A percentile compares a stretch with the other conserved stretches of the same genome.
Conservation (phyloP, 2,113 vertebrate species). For the Stegastes partitus region DNA sequence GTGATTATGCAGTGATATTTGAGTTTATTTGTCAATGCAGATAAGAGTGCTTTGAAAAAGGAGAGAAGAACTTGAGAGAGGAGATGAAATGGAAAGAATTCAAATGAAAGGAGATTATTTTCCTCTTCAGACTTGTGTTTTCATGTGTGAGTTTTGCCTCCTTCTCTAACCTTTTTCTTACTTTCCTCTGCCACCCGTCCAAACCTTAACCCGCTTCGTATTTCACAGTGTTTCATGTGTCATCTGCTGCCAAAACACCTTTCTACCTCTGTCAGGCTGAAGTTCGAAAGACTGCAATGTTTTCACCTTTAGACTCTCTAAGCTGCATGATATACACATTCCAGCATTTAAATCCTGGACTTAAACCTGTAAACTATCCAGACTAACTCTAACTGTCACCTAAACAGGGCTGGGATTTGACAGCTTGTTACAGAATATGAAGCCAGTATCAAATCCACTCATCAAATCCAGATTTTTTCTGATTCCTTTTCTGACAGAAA, state of each 20-base stretch:
- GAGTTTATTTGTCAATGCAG: constrained; percentile 51
- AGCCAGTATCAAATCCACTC: too few relatives aligned
- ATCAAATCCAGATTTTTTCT: too few relatives aligned
- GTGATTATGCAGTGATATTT: constrained; percentile 61
- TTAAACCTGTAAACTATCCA: too few relatives aligned
- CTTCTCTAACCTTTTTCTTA: not conserved
- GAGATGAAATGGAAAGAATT: constrained; percentile 38
- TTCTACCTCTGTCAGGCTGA: not conserved
- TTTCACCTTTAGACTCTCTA: not conserved
- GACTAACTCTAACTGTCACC: too few relatives aligned
- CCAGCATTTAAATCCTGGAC: not conserved
- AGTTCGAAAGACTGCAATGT: not conserved
- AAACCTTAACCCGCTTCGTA: not conserved
- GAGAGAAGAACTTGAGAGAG: constrained; percentile 6
- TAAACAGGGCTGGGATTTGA: too few relatives aligned
- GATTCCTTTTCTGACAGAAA: too few relatives aligned
- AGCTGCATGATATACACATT: not conserved
- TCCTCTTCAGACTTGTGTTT: constrained; percentile 6
- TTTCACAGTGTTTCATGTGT: not conserved
- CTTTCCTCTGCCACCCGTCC: not conserved
- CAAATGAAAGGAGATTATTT: constrained; percentile 32
- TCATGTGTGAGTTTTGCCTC: constrained; percentile 13
- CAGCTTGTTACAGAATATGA: too few relatives aligned
- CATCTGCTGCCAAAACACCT: not conserved
- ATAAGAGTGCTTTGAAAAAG: constrained; percentile 53